Base-by-base conservation (phyloP, 2,888 invertebrate genomes). In the Abrostola tripartita region DNA sequence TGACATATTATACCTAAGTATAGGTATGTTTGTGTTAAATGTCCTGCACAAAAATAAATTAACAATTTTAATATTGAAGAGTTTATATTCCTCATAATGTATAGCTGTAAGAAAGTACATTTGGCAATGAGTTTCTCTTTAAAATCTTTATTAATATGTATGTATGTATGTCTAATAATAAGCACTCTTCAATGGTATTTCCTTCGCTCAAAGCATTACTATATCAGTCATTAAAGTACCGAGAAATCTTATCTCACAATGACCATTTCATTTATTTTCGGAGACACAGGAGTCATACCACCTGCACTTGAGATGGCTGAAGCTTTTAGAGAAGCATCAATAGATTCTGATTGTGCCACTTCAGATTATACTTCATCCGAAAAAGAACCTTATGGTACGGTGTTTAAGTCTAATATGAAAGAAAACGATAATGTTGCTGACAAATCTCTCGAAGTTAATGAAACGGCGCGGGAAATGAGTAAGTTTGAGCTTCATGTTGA, bases 231-330 rank as follows among this genome's bases (percentile, higher is more conserved):
- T 75, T 81, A 70, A 70, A 81, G 82, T 85, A 85, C 84, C 77
- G 68, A 84, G 82, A 86, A 83, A 89, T 87, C 85, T 91, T 90
- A 92, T 93, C 92, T 90, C 71, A 80, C 88, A 90, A 90, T 92
- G 90, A 92, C 89, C 90, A 91, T 91, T 90, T 90, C 86, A 91
- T 93, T 92, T 94, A 94, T 94, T 93, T 94, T 92, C 82, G 90
- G 94, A 92, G 94, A 91, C 93, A 90, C 91, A 86, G 88, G 85
- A 92, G 91, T 92, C 91, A 90, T 91, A 88, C 86, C 90, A 93
- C 92, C 93, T 93, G 93, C 93, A 93, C 93, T 93, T 86, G 91
- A 92, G 87, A 88, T 84, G 82, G 83, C 85, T 86, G 87, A 84
- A 88, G 93, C 93, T 93, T 93, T 93, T 92, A 93, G 88, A 87